Evolutionary conservation across 2,888 invertebrate species (phyloP).

Genomic region (Ceramica pisi): DNA sequence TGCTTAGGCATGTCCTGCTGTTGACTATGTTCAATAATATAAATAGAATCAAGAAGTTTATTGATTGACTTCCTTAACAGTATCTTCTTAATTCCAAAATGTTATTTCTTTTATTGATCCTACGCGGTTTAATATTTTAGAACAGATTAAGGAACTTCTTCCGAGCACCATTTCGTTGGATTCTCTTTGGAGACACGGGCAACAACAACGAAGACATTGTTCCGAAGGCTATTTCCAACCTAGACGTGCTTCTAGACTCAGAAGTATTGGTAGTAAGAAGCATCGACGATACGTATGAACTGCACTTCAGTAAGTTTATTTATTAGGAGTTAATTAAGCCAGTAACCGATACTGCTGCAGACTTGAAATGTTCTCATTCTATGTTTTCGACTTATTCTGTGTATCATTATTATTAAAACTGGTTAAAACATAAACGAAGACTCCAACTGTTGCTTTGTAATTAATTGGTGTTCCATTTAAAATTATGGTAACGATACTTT

Average conservation of each 20-base stretch:
- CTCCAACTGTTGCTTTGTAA: not conserved
- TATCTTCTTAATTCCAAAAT: not conserved
- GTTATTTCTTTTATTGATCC: not conserved
- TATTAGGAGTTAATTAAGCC: not conserved
- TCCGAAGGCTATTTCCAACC: conserved; percentile 66
- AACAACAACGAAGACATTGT: conserved; percentile 60
- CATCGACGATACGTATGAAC: conserved; percentile 64
- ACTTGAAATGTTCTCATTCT: not conserved
- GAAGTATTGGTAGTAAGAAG: conserved; percentile 75
- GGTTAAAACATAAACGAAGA: not conserved
- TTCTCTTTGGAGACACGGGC: conserved; percentile 71
- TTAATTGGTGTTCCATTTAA: not conserved
- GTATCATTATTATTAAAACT: no score
- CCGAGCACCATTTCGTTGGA: conserved; percentile 83
- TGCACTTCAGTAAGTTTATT: conserved; percentile 75
- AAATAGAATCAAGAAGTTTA: not conserved
- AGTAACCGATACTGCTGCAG: no score
- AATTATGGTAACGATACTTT: no score
- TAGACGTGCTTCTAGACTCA: conserved; percentile 78
- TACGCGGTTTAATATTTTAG: conserved; percentile 60
- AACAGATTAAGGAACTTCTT: conserved; percentile 73
- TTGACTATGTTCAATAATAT: not conserved
- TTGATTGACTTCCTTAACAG: not conserved
- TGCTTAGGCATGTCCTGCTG: not conserved
- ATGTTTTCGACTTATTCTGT: not conserved